These are phyloP conservation scores for Agrypnus murinus DNA, from an alignment of 2,888 invertebrate genomes.

Conservation along the genomic window DNA sequence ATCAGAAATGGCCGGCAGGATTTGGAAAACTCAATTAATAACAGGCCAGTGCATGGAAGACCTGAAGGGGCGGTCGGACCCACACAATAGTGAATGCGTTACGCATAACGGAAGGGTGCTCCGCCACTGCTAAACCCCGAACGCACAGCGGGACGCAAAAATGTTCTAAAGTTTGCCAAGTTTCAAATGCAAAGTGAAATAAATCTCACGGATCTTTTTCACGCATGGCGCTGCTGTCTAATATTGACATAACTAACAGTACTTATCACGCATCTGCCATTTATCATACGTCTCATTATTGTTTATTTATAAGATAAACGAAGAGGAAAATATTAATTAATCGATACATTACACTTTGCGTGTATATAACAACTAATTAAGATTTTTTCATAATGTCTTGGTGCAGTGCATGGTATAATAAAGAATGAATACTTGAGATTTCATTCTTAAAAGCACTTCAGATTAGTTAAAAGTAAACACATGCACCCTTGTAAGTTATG, in stretches of 20 bases:
- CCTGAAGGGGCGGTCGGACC: constrained; percentile 62
- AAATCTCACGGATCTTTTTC: constrained; percentile 38
- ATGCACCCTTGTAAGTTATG: too few species aligned
- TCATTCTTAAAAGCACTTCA: too few species aligned
- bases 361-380: too few species aligned
- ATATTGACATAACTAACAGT: constrained; percentile 33
- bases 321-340: background rate
- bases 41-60: constrained; percentile 57
- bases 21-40: constrained; percentile 62
- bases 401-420: too few species aligned
- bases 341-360: too few species aligned
- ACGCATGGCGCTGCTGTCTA: constrained; percentile 1
- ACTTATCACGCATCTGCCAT: constrained; percentile 32
- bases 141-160: constrained; percentile 54
- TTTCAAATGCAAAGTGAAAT: constrained; percentile 38
- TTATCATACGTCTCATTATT: constrained; percentile 39
- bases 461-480: too few species aligned
- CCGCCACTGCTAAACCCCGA: constrained; percentile 56
- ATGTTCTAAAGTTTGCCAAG: constrained; percentile 37
- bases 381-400: too few species aligned
- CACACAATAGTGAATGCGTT: constrained; percentile 63
- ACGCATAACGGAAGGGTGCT: constrained; percentile 56
- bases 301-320: constrained; percentile 17
- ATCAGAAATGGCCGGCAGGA: constrained; percentile 63
- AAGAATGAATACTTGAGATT: too few species aligned